phyloP scores from a whole-genome alignment of 2,888 invertebrate genomes.

The Palloptera scutellata region DNA sequence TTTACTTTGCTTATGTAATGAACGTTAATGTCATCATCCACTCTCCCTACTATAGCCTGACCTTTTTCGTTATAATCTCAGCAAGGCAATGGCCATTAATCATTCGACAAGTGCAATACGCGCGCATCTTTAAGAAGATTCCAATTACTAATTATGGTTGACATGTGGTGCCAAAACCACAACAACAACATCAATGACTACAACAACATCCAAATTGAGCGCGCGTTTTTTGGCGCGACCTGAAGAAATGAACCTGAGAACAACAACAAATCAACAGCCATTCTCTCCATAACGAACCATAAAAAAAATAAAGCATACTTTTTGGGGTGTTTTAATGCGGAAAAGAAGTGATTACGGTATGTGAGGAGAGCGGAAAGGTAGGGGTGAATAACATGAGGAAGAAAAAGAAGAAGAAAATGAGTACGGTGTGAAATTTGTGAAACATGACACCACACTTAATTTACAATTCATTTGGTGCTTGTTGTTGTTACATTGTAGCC shows the following conservation, averaged over 20 bases:
- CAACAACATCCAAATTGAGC: conserved; percentile 7
- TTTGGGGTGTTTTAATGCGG: conserved; percentile 35
- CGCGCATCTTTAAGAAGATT: conserved; percentile 36
- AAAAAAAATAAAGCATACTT: conserved; percentile 15
- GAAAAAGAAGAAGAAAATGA: too few relatives aligned
- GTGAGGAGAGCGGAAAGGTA: not conserved
- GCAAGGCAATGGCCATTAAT: conserved; percentile 48
- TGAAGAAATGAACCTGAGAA: conserved; percentile 6
- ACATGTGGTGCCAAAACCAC: conserved; percentile 56
- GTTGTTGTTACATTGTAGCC: conserved; percentile 22
- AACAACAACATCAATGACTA: conserved; percentile 16
- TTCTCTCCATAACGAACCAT: not conserved
- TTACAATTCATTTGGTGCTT: conserved; percentile 56
- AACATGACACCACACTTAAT: conserved; percentile 58
- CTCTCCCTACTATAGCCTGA: not conserved
- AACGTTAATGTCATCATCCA: not conserved
- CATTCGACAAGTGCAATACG: conserved; percentile 48
- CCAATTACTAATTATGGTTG: conserved; percentile 53
- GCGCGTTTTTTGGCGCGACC: conserved; percentile 27
- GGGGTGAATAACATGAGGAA: too few relatives aligned
- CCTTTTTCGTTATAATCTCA: conserved; percentile 7
- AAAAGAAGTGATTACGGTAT: conserved; percentile 10
- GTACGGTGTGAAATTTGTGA: conserved; percentile 48
- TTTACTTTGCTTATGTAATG: too few relatives aligned
- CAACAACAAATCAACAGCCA: not conserved